phyloP scores from a whole-genome alignment of 2,888 invertebrate species.

The Drosophila neoperkinsi region DNA sequence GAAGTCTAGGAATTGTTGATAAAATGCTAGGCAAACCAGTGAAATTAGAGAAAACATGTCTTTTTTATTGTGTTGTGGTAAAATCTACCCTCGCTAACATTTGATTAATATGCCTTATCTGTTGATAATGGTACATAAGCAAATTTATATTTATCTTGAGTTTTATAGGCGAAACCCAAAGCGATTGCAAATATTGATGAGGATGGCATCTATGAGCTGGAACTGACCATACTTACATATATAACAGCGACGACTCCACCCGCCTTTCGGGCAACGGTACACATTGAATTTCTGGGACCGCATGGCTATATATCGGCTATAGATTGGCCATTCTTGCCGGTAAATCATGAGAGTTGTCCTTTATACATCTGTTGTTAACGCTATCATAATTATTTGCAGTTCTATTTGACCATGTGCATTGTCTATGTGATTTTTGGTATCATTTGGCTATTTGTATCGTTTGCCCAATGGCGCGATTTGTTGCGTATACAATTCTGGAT shows the following conservation, averaged over 20 bases:
- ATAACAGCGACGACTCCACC: conserved; percentile 75
- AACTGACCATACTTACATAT: conserved; percentile 84
- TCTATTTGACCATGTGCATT: conserved; percentile 95
- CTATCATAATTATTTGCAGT: conserved; percentile 86
- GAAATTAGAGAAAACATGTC: neutral
- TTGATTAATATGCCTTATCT: neutral
- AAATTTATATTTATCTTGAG: neutral
- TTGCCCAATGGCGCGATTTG: conserved; percentile 95
- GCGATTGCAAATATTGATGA: conserved; percentile 87
- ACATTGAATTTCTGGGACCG: conserved; percentile 90
- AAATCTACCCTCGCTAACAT: neutral
- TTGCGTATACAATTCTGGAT: conserved; percentile 98
- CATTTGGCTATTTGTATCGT: conserved; percentile 93
- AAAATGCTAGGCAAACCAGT: conserved; percentile 7
- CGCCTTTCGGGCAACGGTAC: conserved; percentile 87
- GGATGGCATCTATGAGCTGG: conserved; percentile 91
- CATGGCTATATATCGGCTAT: conserved; percentile 95
- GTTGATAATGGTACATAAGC: neutral
- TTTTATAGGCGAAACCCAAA: conserved; percentile 81
- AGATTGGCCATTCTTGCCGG: conserved; percentile 94
- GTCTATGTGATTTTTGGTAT: conserved; percentile 93
- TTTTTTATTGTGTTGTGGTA: neutral
- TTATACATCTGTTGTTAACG: neutral
- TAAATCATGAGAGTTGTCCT: conserved; percentile 83
- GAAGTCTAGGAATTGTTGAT: conserved; percentile 29